These are phyloP conservation scores for Pedionomus torquatus DNA, from an alignment of 2,113 vertebrate genomes.

Conservation along the genomic window DNA sequence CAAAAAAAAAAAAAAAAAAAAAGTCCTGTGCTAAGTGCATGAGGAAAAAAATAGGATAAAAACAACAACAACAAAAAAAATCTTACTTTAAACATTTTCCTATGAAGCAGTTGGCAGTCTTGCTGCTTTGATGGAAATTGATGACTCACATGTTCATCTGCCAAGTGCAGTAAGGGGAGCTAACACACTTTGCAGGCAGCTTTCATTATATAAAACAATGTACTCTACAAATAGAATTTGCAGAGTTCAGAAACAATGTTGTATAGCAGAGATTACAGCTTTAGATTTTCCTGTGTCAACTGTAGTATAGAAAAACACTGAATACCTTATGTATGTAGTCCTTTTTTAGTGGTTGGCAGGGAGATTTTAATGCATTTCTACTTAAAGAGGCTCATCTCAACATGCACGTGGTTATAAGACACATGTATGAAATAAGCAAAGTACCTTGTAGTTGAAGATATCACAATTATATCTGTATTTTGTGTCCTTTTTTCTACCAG, in stretches of 20 bases:
- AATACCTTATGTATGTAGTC: not conserved
- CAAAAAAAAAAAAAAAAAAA: not conserved
- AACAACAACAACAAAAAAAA: not conserved
- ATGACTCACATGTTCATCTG: conserved; percentile 45
- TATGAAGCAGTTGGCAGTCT: not conserved
- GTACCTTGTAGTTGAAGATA: not conserved
- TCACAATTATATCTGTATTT: not conserved
- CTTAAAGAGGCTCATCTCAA: not conserved
- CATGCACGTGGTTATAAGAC: not conserved
- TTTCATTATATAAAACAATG: conserved; percentile 30
- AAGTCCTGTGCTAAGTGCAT: not conserved
- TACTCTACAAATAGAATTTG: conserved; percentile 18
- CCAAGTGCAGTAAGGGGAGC: conserved; percentile 24
- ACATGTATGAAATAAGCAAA: not conserved
- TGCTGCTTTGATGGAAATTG: conserved; percentile 20
- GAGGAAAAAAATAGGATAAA: not conserved
- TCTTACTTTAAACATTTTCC: not conserved
- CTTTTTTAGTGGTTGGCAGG: not conserved
- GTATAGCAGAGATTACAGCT: conserved; percentile 4
- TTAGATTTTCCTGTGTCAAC: not conserved
- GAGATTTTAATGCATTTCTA: not conserved
- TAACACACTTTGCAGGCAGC: conserved; percentile 22
- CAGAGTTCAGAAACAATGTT: not conserved
- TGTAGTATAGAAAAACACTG: not conserved
- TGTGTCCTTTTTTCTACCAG: not conserved